Base-by-base conservation (phyloP, 2,888 invertebrate genomes). In the Acleris laterana region DNA sequence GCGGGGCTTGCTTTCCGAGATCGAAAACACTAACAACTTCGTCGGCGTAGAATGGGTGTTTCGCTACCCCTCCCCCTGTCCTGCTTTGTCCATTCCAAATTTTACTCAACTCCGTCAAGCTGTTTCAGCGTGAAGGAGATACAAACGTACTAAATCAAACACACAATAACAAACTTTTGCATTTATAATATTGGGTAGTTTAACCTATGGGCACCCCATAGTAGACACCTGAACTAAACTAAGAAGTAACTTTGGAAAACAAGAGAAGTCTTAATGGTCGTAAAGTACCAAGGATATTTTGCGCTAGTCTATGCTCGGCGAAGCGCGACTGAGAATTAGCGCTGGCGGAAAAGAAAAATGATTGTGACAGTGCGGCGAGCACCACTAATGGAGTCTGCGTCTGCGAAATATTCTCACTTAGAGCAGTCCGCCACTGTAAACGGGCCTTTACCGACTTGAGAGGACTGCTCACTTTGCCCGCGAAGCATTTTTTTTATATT, bases 341-440 rank as follows among this genome's bases (percentile, higher is more conserved):
- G 82, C 87, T 88, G 87, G 88, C 89, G 92, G 88, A 87, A 90
- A 93, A 93, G 92, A 93, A 93, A 92, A 93, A 93, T 93, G 91
- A 92, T 90, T 91, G 93, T 91, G 93, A 93, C 93, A 93, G 92
- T 90, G 90, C 91, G 87, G 88, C 91, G 92, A 88, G 86, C 89
- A 87, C 81, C 86, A 82, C 90, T 93, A 93, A 93, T 93, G 93
- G 93, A 92, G 89, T 89, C 89, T 89, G 86, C 89, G 85, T 88
- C 88, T 88, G 88, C 89, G 88, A 90, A 89, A 90, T 87, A 87
- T 80, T 80, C 81, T 84, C 90, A 90, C 88, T 91, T 90, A 87
- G 46, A 46, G 80, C 80, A 77, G 82, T 71, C 71, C 69, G 71
- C 70, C 82, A 69, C 68, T 71, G 71, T 69, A 73, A 71, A 74